A percentile compares a stretch with the other conserved stretches of the same genome.
These are phyloP conservation scores for Sylvia borin DNA, from an alignment of 2,797 vertebrate genomes.

Conservation along the genomic window DNA sequence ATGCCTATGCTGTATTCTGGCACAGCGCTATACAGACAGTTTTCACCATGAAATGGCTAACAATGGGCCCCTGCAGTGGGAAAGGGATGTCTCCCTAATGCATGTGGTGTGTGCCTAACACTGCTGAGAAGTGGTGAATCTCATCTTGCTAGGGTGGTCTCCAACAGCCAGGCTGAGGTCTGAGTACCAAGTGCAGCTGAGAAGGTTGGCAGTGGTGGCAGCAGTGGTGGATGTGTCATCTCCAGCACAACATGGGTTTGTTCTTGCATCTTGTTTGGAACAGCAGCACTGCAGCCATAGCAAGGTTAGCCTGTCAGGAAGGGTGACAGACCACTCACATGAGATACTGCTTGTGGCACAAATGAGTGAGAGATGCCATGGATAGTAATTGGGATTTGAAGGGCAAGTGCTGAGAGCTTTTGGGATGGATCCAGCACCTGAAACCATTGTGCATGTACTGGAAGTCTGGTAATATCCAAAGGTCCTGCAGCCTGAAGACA, in stretches of 20 bases:
- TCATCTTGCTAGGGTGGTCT: neutral
- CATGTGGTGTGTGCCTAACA: fast-evolving
- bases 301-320: neutral
- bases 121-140: neutral
- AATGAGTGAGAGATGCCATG: neutral
- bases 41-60: neutral
- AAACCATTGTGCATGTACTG: neutral
- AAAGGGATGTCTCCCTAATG: neutral
- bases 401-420: neutral
- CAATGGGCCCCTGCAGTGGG: neutral
- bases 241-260: neutral
- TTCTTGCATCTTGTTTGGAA: neutral
- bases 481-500: neutral
- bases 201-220: neutral
- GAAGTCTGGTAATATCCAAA: neutral
- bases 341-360: neutral
- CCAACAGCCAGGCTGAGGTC: neutral
- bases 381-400: neutral
- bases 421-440: neutral
- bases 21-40: neutral
- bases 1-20: neutral
- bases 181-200: neutral
- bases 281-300: neutral
- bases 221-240: neutral
- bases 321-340: fast-evolving